Base-by-base conservation (phyloP, 2,888 invertebrate species). In the Parnassius glacialis region DNA sequence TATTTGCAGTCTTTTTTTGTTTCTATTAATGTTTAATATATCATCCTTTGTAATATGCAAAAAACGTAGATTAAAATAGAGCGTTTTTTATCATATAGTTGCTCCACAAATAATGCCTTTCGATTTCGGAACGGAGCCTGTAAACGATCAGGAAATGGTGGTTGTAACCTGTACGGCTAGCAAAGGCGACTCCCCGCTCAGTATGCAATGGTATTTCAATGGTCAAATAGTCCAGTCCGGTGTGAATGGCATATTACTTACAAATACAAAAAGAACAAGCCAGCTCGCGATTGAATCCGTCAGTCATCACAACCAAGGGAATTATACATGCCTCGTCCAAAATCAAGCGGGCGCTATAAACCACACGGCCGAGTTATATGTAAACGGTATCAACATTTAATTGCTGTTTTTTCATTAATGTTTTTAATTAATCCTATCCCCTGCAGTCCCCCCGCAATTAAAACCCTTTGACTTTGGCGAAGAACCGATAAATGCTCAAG, bases 111-210 rank as follows among this genome's bases (percentile, higher is more conserved):
- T 96, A 73, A 92, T 93, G 73, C 94, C 94, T 51, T 95, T 96
- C 76, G 93, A 93, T 76, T 95, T 96, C 73, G 95, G 95, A 65
- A 92, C 93, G 61, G 94, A 94, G 66, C 93, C 93, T 59, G 92
- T 94, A 64, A 94, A 95, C 75, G 94, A 94, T 68, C 93, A 94
- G 69, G 95, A 95, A 74, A 92, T 93, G 85, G 93, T 94, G 44
- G 94, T 94, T 25, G 93, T 94, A 13, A 93, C 93, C 59, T 96
- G 96, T 80, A 93, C 94, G 50, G 95, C 95, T 34, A 93, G 92
- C 70, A 95, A 95, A 81, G 96, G 97, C 44, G 97, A 97, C 81
- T 83, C 94, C 66, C 97, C 97, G 10, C 89, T 97, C 64, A 93
- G 93, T 69, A 95, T 97, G 64, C 92, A 92, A 56, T 97, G 96